Percentiles rank a stretch among this genome's conserved stretches.
Conservation (phyloP, 30 jellyfish, hydroid and myxozoan genomes). For the Hydractinia symbiolongicarpus region DNA sequence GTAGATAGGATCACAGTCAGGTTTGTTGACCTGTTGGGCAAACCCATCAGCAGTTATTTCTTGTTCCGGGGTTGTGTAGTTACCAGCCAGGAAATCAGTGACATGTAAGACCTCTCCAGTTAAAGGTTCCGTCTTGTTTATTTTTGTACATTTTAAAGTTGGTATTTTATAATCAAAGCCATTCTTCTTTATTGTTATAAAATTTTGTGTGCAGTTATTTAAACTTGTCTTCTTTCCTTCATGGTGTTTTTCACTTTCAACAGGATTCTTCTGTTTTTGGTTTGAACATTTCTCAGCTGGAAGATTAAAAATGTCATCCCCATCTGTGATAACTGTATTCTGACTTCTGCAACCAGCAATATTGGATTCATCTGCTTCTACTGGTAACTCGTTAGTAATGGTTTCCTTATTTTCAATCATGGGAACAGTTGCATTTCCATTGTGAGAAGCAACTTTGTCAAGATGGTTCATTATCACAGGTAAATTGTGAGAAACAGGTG, state of each 20-base stretch:
- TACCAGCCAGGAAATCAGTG: not conserved
- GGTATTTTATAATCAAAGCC: conserved; percentile 29
- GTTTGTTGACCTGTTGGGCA: not conserved
- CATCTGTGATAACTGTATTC: not conserved
- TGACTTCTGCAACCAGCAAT: not conserved
- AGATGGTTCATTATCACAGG: conserved; percentile 2
- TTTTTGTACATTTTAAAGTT: conserved; percentile 13
- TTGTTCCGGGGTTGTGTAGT: not conserved
- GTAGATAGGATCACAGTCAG: conserved; percentile 23
- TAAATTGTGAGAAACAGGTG: not conserved
- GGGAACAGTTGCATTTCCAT: not conserved
- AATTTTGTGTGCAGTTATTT: conserved; percentile 17
- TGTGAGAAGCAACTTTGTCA: not conserved
- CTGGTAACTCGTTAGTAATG: not conserved
- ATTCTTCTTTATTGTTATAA: not conserved
- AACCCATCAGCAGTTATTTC: not conserved
- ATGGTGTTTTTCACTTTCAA: not conserved
- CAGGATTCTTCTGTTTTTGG: not conserved
- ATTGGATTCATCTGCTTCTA: not conserved
- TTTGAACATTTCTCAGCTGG: not conserved
- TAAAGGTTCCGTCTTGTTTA: not conserved
- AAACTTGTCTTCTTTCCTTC: not conserved
- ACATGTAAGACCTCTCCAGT: not conserved
- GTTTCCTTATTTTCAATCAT: not conserved
- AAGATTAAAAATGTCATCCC: not conserved